Conservation (phyloP, 2,888 invertebrate species). For the Troides oblongomaculatus region DNA sequence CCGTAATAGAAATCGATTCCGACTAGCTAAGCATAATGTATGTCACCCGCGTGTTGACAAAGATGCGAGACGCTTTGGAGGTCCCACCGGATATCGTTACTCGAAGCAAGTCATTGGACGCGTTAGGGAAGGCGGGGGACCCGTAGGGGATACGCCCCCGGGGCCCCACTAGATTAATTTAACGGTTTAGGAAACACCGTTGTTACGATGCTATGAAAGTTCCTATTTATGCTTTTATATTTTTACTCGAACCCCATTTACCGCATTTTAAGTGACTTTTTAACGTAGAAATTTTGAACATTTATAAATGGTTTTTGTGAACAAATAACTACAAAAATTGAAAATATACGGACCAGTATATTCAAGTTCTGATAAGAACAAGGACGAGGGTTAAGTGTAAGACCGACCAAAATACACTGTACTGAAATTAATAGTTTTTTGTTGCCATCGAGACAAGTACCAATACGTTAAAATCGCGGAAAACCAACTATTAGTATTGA, state of each 20-base stretch:
- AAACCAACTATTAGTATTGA: too few relatives aligned
- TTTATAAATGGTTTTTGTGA: background rate
- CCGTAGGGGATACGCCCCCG: constrained; percentile 12
- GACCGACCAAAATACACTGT: too few relatives aligned
- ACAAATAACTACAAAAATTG: too few relatives aligned
- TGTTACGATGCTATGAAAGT: constrained; percentile 3
- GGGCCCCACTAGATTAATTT: constrained; percentile 22
- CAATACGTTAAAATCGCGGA: too few relatives aligned
- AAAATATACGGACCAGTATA: too few relatives aligned
- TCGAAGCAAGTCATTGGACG: constrained; percentile 21
- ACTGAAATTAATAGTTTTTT: too few relatives aligned
- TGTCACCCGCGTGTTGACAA: constrained; percentile 12
- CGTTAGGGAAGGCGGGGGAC: constrained; percentile 5
- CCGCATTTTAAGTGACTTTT: background rate
- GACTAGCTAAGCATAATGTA: background rate
- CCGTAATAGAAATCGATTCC: background rate
- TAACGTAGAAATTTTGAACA: background rate
- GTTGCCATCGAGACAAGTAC: too few relatives aligned
- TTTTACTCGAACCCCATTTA: background rate
- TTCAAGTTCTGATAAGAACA: too few relatives aligned
- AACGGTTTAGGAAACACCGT: constrained; percentile 17
- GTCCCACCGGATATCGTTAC: constrained; percentile 12
- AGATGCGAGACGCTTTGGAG: background rate
- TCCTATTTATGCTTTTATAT: background rate
- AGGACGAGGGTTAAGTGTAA: too few relatives aligned